Base-by-base conservation (phyloP, 2,797 vertebrate species). In the Ambastaia sidthimunki region DNA sequence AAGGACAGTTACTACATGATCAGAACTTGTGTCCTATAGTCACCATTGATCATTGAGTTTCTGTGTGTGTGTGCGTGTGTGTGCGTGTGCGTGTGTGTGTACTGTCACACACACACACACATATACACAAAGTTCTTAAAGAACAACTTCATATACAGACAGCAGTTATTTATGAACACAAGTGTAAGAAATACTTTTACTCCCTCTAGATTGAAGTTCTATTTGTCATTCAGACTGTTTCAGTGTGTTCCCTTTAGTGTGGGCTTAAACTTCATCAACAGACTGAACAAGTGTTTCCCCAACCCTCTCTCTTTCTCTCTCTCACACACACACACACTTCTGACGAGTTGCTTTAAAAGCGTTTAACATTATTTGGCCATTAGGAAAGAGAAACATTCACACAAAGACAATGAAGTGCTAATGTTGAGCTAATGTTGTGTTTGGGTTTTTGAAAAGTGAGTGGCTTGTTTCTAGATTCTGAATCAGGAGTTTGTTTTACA, bases 291-390 rank as follows among this genome's bases (percentile, higher is more conserved):
- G 89, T 93, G 90, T 87, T 93, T 91, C 92, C 90, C 85, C 67
- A 81, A 19, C 50, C 4, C 55, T 57, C 25, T 70, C 37, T 62
- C 41, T 50, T 15, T 71, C 19, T 62, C 44, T 47, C 3, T 60
- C 47, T 13, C 69, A 37, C 31, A 55, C 63, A 55, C 44, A 59
- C n/a, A 71, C 88, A 86, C 84, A 78, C 84, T 75, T 76, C 90
- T 92, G 93, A 93, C 91, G 90, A 93, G 91, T 85, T 89, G 89
- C 86, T 86, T 87, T 89, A 90, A 91, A 88, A 89, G 90, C 86
- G 85, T 90, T 89, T 85, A 52, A 91, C 91, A 91, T 93, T 90
- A 93, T 93, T 91, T 91, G 88, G 85, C 87, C 91, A 92, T 93
- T 91, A 90, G 87, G 83, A 87, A 92, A 81, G 73, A 90, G 91